Base-by-base conservation (phyloP, 2,888 invertebrate species). In the Cheilosia urbana region DNA sequence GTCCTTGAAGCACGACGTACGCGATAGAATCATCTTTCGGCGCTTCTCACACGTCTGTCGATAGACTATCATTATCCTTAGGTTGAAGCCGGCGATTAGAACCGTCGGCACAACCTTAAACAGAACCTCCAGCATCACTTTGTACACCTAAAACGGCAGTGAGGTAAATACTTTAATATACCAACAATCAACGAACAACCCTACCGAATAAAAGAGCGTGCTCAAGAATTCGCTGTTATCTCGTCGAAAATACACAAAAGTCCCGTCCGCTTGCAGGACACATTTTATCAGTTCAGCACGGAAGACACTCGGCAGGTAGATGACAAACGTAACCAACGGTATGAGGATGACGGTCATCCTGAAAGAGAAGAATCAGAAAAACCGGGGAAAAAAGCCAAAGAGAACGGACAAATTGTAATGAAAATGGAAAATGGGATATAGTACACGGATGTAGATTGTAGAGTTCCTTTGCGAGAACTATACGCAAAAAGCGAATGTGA, bases 101-200 rank as follows among this genome's bases (percentile, higher is more conserved):
- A 95, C 92, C 11, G 95, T 95, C n/a, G 95, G 95, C 17, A 94
- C 93, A 45, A 95, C 93, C 91, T 95, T 95, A 90, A 95, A 95
- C 40, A 95, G 92, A 30, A 95, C 91, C 89, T 95, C 95, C 78
- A 95, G 91, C 69, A 94, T 91, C 68, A 95, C 93, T 88, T 94
- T 95, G 91, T 95, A 95, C 17, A 94, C 92, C 93, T 93, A 87
- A 9, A 83, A 87, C 6, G 58, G 0, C 89, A 69, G 0, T 4
- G 19, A 53, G 13, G n/a, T 19, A 15, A 13, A 1, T 0, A 53
- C 17, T 49, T 19, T 4, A 15, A 4, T 24, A 15, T 24, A 9
- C 5, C 19, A 40, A 21, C 30, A 40, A 21, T 9, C 7, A 15
- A 13, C 15, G 4, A 19, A n/a, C 24, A 19, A 5, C 51, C 37